phyloP scores from a whole-genome alignment of 2,113 vertebrate genomes.

The Haemorhous mexicanus region DNA sequence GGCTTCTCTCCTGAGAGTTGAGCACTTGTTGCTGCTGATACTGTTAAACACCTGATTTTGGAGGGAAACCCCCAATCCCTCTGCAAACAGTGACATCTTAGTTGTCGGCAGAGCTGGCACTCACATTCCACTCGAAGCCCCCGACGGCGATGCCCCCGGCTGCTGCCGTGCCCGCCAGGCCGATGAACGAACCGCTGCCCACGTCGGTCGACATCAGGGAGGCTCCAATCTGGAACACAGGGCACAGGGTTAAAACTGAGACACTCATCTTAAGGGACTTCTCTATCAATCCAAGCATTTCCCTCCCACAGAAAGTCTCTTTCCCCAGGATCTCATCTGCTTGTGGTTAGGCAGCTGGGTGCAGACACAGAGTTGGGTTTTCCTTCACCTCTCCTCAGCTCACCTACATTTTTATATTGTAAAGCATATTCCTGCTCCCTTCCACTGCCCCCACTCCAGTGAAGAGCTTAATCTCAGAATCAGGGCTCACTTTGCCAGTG shows the following conservation, averaged over 20 bases:
- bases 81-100: background rate
- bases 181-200: slow-evolving; percentile 91
- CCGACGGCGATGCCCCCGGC: slow-evolving; percentile 91
- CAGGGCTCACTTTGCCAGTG: background rate
- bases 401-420: background rate
- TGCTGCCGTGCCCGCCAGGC: slow-evolving; percentile 90
- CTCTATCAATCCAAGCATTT: background rate
- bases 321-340: background rate
- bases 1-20: background rate
- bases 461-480: background rate
- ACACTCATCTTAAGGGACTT: background rate
- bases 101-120: background rate
- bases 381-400: background rate
- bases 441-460: background rate
- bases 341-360: background rate
- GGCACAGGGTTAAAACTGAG: background rate
- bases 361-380: background rate
- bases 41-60: background rate
- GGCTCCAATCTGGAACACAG: slow-evolving; percentile 85
- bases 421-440: background rate
- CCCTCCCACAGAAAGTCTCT: background rate
- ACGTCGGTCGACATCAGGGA: slow-evolving; percentile 97
- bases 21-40: background rate
- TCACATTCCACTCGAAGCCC: slow-evolving; percentile 94
- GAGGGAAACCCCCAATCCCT: background rate